Percentiles rank a stretch among this genome's conserved stretches.
Conservation (phyloP, 2,888 invertebrate genomes). For the Cryptus viduatorius region DNA sequence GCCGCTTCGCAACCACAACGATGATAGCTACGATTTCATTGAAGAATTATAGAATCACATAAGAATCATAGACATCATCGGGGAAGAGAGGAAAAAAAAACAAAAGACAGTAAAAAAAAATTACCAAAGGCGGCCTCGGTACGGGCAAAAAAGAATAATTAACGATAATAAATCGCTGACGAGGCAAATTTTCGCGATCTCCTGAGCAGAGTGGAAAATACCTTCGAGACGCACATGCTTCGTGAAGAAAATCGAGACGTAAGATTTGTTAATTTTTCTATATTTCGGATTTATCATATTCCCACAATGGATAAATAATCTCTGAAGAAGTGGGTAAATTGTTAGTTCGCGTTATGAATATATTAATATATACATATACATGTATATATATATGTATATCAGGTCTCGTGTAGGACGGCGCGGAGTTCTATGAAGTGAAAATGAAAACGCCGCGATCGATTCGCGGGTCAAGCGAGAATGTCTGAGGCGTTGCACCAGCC, state of each 20-base stretch:
- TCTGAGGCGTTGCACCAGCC: constrained; percentile 67
- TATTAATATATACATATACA: too few species aligned
- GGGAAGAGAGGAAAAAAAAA: constrained; percentile 4
- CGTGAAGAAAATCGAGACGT: constrained; percentile 35
- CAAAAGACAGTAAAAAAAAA: constrained; percentile 14
- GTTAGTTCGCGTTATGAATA: too few species aligned
- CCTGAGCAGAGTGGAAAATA: constrained; percentile 2
- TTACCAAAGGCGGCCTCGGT: not conserved
- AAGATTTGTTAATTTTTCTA: constrained; percentile 6
- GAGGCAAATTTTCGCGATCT: not conserved
- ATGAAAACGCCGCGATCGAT: constrained; percentile 68
- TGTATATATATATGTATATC: not conserved
- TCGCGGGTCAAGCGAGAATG: constrained; percentile 68
- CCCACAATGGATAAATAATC: not conserved
- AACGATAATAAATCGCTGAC: constrained; percentile 16
- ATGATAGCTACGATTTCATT: constrained; percentile 78
- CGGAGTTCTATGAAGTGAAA: constrained; percentile 68
- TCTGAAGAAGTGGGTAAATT: not conserved
- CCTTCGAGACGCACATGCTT: constrained; percentile 56
- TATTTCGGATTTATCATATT: not conserved
- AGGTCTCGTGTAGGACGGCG: constrained; percentile 57
- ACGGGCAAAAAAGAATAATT: not conserved
- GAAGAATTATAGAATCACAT: constrained; percentile 82
- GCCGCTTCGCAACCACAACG: constrained; percentile 48
- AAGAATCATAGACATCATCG: constrained; percentile 60